phyloP scores from a whole-genome alignment of 2,113 vertebrate genomes.

The Nibea coibor region DNA sequence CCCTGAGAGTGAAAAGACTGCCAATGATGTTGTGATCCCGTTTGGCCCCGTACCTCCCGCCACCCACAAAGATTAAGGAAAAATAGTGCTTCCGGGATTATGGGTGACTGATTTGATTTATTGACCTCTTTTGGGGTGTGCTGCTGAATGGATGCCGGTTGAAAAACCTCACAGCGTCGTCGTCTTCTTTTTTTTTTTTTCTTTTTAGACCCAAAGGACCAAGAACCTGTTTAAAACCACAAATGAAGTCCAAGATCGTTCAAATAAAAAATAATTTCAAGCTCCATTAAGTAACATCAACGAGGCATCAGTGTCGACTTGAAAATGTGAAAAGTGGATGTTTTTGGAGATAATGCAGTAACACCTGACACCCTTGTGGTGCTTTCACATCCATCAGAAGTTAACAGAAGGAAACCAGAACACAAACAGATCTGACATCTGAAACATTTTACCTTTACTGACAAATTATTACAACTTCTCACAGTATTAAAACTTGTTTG shows the following conservation, averaged over 20 bases:
- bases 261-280: not conserved
- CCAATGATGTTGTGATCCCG: constrained; percentile 18
- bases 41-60: not conserved
- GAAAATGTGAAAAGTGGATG: not conserved
- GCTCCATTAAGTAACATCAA: not conserved
- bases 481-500: not conserved
- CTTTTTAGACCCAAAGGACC: too few relatives aligned
- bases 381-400: not conserved
- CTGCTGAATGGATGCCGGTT: not conserved
- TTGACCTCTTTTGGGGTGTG: not conserved
- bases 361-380: too few relatives aligned
- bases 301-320: not conserved
- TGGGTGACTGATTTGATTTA: constrained; percentile 16
- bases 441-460: not conserved
- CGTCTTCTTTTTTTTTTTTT: not conserved
- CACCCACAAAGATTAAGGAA: constrained; percentile 20
- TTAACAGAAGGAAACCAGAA: not conserved
- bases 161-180: not conserved
- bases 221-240: too few relatives aligned
- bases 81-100: not conserved
- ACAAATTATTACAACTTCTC: not conserved
- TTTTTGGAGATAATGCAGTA: too few relatives aligned
- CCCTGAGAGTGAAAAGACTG: constrained; percentile 30
- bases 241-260: not conserved
- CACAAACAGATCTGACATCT: not conserved